A percentile compares a stretch with the other conserved stretches of the same genome.
Evolutionary conservation across 2,888 invertebrate species (phyloP).

Genomic region (Chaitophorus viminalis): DNA sequence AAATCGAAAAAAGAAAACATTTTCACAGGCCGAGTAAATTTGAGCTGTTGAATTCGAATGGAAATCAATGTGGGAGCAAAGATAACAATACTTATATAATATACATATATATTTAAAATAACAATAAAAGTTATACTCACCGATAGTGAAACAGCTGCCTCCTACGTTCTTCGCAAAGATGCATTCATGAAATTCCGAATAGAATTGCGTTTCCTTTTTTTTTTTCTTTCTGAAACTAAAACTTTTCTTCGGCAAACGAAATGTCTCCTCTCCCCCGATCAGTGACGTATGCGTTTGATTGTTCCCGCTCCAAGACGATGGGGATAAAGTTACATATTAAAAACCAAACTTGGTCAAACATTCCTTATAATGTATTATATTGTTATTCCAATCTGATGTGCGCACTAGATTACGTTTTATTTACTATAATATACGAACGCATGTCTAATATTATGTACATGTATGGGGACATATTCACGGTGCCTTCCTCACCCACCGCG

Average conservation of each 20-base stretch:
- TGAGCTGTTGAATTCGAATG: background rate
- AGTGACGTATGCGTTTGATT: background rate
- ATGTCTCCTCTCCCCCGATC: constrained; percentile 2
- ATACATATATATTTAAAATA: constrained; percentile 32
- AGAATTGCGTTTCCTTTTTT: background rate
- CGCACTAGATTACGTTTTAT: constrained; percentile 16
- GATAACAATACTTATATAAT: background rate
- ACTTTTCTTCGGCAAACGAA: constrained; percentile 39
- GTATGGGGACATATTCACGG: no score
- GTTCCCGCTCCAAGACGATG: background rate
- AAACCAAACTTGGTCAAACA: constrained; percentile 50
- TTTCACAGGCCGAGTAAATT: background rate
- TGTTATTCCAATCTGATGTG: constrained; percentile 28
- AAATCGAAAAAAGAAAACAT: background rate
- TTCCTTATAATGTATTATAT: background rate
- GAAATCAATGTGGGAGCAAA: constrained; percentile 4
- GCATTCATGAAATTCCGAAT: constrained; percentile 51
- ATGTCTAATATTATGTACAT: no score
- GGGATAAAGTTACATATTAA: constrained; percentile 51
- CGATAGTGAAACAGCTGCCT: constrained; percentile 46
- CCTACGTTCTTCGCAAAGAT: constrained; percentile 5
- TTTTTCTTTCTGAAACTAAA: constrained; percentile 31
- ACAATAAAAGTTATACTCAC: constrained; percentile 47
- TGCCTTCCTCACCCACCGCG: no score
- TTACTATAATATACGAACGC: background rate